These are phyloP conservation scores for Heliconius ethilla DNA, from an alignment of 2,888 invertebrate genomes.

Conservation along the genomic window DNA sequence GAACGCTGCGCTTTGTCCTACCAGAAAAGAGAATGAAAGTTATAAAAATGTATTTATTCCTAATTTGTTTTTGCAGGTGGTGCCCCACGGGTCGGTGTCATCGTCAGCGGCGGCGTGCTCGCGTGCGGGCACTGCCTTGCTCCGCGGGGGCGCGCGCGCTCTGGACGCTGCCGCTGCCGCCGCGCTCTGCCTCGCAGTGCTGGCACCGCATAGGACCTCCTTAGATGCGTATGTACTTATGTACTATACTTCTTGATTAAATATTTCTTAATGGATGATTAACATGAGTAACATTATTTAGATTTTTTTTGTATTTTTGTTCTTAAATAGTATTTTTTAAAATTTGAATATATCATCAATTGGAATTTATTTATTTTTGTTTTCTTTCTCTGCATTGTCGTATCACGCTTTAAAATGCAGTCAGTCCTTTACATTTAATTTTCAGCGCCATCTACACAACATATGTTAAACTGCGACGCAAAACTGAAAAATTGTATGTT, in stretches of 20 bases:
- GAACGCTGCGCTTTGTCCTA: too few species aligned
- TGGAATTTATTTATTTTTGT: not conserved
- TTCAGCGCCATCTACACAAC: not conserved
- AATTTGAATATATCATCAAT: not conserved
- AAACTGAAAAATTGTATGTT: not conserved
- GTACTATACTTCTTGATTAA: not conserved
- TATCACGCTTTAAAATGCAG: too few species aligned
- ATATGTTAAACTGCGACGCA: not conserved
- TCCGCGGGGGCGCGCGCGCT: slow-evolving; percentile 87
- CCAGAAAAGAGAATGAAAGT: too few species aligned
- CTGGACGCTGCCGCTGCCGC: slow-evolving; percentile 89
- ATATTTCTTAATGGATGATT: too few species aligned
- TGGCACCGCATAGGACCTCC: slow-evolving; percentile 87
- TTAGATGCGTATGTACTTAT: slow-evolving; percentile 86
- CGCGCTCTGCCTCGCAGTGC: slow-evolving; percentile 87
- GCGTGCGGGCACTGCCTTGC: slow-evolving; percentile 84
- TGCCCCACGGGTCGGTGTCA: slow-evolving; percentile 89
- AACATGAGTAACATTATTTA: too few species aligned
- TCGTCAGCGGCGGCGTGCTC: slow-evolving; percentile 88
- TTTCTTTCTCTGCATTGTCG: not conserved
- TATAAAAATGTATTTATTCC: too few species aligned
- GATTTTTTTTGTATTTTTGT: too few species aligned
- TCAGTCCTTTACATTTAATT: not conserved
- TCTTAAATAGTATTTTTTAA: too few species aligned
- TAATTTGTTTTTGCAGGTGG: slow-evolving; percentile 74